Conservation (phyloP, 2,888 invertebrate species). For the Smittia aterrima region DNA sequence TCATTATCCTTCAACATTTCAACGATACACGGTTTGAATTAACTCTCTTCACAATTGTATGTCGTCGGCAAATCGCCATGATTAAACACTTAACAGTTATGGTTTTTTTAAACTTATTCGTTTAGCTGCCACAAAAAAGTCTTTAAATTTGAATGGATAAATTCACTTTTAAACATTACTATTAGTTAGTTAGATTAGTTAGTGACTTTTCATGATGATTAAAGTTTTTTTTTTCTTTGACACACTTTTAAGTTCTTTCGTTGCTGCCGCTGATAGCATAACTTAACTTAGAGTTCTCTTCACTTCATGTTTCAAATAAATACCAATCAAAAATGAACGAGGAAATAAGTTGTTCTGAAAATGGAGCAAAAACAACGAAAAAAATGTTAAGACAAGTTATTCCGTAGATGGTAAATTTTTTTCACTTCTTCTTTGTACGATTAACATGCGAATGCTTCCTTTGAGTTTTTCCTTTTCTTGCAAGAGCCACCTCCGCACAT, state of each 20-base stretch:
- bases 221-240: not conserved
- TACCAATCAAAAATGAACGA: not conserved
- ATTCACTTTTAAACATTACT: too few relatives aligned
- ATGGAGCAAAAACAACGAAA: not conserved
- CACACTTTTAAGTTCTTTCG: not conserved
- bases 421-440: not conserved
- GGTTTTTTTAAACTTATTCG: not conserved
- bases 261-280: not conserved
- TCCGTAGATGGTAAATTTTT: not conserved
- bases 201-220: too few relatives aligned
- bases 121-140: too few relatives aligned
- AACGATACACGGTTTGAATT: not conserved
- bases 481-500: slow-evolving; percentile 2
- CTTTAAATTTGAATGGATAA: too few relatives aligned
- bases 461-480: not conserved
- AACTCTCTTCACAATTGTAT: not conserved
- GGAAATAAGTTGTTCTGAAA: not conserved
- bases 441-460: not conserved
- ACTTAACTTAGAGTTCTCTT: not conserved
- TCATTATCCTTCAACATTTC: not conserved
- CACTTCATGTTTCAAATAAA: not conserved
- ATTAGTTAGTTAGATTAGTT: too few relatives aligned
- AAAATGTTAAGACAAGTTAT: not conserved
- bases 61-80: not conserved
- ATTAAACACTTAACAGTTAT: not conserved